These are phyloP conservation scores for Eulemur rufifrons DNA, from an alignment of 2,113 vertebrate genomes.

Conservation along the genomic window DNA sequence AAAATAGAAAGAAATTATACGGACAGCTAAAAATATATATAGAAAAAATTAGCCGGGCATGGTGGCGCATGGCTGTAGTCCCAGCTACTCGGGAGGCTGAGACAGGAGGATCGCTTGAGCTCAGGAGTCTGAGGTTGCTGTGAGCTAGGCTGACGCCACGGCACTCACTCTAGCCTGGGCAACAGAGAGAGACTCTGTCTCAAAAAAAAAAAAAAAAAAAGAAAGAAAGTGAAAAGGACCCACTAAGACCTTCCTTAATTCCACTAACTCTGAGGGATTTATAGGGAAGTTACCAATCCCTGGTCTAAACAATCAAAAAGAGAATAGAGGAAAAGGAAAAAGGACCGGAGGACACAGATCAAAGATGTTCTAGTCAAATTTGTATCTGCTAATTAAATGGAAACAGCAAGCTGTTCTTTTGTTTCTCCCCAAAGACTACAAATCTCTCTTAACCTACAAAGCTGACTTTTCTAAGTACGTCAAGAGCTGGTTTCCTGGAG, in stretches of 20 bases:
- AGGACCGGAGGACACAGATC: background rate
- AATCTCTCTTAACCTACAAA: background rate
- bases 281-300: background rate
- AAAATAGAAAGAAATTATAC: too few relatives aligned
- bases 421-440: background rate
- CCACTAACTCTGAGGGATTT: background rate
- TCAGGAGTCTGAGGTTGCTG: too few relatives aligned
- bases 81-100: too few relatives aligned
- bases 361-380: background rate
- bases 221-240: background rate
- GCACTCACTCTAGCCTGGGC: too few relatives aligned
- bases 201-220: too few relatives aligned
- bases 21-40: too few relatives aligned
- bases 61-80: too few relatives aligned
- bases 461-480: background rate
- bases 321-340: background rate
- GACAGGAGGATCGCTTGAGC: too few relatives aligned
- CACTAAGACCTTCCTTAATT: background rate
- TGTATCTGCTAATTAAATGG: background rate
- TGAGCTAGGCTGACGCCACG: too few relatives aligned
- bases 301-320: background rate
- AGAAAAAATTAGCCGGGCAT: too few relatives aligned
- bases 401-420: background rate
- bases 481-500: background rate
- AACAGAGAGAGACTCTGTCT: too few relatives aligned